phyloP scores from a whole-genome alignment of 92 coral and sea anemone species.

The Nematostella vectensis region DNA sequence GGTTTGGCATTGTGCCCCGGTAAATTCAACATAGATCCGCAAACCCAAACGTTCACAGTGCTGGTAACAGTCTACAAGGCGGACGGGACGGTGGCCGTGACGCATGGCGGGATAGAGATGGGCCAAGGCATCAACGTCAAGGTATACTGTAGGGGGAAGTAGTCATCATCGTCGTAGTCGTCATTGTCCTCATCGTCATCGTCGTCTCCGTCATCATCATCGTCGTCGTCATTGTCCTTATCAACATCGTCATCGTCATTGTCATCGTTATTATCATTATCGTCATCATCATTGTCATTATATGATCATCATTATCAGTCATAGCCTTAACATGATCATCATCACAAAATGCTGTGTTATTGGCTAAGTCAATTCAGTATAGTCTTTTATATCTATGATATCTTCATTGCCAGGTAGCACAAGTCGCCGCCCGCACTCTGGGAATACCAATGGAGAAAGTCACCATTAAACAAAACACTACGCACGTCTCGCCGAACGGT shows the following conservation, averaged over 20 bases:
- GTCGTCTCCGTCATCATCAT: neutral
- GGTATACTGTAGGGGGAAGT: slow-evolving; percentile 16
- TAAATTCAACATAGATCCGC: slow-evolving; percentile 17
- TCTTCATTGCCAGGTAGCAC: slow-evolving; percentile 27
- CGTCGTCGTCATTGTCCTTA: too few relatives aligned
- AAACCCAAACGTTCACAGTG: slow-evolving; percentile 8
- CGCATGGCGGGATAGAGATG: slow-evolving; percentile 52
- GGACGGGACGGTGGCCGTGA: slow-evolving; percentile 45
- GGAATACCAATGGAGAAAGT: slow-evolving; percentile 38
- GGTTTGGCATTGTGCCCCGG: slow-evolving; percentile 38
- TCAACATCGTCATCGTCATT: too few relatives aligned
- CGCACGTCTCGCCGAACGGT: slow-evolving; percentile 25
- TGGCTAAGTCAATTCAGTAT: too few relatives aligned
- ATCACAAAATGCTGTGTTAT: too few relatives aligned
- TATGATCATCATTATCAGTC: too few relatives aligned
- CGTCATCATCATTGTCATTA: too few relatives aligned
- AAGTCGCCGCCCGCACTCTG: slow-evolving; percentile 36
- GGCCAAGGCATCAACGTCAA: slow-evolving; percentile 62
- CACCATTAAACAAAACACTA: slow-evolving; percentile 25
- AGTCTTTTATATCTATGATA: too few relatives aligned
- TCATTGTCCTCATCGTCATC: neutral
- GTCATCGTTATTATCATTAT: too few relatives aligned
- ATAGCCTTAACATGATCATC: too few relatives aligned
- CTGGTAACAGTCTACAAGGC: slow-evolving; percentile 30
- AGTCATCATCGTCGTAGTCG: neutral